These are phyloP conservation scores for Platysteira castanea DNA, from an alignment of 2,113 vertebrate genomes.

Conservation along the genomic window DNA sequence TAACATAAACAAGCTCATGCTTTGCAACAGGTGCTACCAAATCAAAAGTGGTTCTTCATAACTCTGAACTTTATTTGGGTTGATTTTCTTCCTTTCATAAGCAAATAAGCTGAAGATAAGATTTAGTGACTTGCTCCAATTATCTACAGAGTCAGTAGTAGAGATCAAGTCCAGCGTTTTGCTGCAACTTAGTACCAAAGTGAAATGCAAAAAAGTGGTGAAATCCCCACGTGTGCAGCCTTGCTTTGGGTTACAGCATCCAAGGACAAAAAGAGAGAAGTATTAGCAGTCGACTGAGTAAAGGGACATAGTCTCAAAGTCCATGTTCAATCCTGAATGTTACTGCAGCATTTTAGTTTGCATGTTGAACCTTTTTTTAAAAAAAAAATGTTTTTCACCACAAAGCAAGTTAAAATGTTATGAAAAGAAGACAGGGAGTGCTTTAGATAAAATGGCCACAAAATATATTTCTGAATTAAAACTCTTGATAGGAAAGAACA, in stretches of 20 bases:
- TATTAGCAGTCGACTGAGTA: neutral
- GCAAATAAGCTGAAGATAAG: neutral
- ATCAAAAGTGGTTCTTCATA: neutral
- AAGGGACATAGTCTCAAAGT: neutral
- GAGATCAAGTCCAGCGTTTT: neutral
- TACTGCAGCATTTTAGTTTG: neutral
- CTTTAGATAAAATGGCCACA: neutral
- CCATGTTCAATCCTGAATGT: neutral
- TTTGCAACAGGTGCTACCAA: neutral
- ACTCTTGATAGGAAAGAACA: neutral
- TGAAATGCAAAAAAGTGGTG: neutral
- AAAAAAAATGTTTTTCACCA: neutral
- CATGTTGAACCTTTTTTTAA: rapidly evolving
- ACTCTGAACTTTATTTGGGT: neutral
- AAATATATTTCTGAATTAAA: neutral
- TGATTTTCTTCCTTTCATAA: neutral
- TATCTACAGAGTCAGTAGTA: neutral
- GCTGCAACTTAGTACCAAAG: neutral
- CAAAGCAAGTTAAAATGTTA: neutral
- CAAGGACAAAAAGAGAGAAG: neutral
- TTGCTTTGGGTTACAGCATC: neutral
- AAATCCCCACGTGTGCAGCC: neutral
- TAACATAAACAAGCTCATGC: neutral
- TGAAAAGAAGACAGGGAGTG: neutral
- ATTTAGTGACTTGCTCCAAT: neutral